Base-by-base conservation (phyloP, 2,113 vertebrate genomes). In the Lampris megalopsis region DNA sequence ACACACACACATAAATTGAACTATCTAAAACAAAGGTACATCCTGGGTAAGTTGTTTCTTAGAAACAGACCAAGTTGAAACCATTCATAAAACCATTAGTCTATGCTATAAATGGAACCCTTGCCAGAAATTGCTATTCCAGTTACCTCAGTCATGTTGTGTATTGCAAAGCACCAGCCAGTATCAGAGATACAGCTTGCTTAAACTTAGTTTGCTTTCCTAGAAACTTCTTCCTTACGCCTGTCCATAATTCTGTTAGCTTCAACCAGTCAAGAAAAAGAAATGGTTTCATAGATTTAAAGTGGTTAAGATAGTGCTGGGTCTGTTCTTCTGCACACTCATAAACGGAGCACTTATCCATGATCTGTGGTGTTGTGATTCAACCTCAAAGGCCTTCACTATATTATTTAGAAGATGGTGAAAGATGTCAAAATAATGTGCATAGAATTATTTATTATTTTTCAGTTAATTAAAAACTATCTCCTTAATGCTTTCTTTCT, bases 1-100 rank as follows among this genome's bases (percentile, higher is more conserved):
- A 9, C 56, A 9, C 56, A 35, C 7, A 60, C 38, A 63, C 47
- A 49, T 58, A 53, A 56, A 76, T 9, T 76, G 36, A 79, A 71
- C 35, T 61, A 43, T 36, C 10, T 79, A 40, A 80, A 73, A 71
- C 61, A 48, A 67, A 57, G 24, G 75, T 73, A 75, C 47, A 63
- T 41, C 37, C n/a, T 9, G 65, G 65, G 65, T 76, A 71, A 4
- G 36, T 77, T 13, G 58, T 71, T 84, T 24, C 24, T 78, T 48
- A 79, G 43, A 70, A 68, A 57, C 71, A 70, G 62, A 9, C n/a
- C 59, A 77, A 72, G 54, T 24, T 24, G 24, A 24, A 24, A 24
- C 24, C 24, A 56, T 9, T 9, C 1, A 11, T 75, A 48, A 75
- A 80, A 62, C 58, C 9, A 41, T 73, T 63, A 61, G 6, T 41